phyloP scores from a whole-genome alignment of 1,140 invertebrate genomes.

The Hyphantria cunea region DNA sequence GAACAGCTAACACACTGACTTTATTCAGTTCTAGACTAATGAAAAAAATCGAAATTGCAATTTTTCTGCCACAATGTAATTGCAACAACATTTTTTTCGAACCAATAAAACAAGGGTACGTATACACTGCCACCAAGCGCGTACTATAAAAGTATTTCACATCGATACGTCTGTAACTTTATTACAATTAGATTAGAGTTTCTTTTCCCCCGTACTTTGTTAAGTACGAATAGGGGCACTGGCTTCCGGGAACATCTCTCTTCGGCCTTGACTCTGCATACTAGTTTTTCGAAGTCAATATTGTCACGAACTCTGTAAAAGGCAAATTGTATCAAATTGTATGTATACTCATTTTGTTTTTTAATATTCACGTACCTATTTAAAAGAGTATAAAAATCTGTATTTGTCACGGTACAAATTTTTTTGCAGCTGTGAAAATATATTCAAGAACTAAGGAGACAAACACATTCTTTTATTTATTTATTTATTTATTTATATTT shows the following conservation, averaged over 20 bases:
- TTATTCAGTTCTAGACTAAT: neutral
- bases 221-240: slow-evolving; percentile 58
- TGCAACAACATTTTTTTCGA: neutral
- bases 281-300: slow-evolving; percentile 82
- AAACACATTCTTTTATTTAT: too few species aligned
- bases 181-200: slow-evolving; percentile 67
- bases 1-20: neutral
- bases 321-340: neutral
- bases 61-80: slow-evolving; percentile 12
- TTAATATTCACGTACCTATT: too few species aligned
- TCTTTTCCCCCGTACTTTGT: slow-evolving; percentile 69
- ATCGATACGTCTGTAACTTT: slow-evolving; percentile 28
- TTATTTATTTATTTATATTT: too few species aligned
- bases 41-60: slow-evolving; percentile 4
- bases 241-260: slow-evolving; percentile 61
- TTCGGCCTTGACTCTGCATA: slow-evolving; percentile 71
- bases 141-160: slow-evolving; percentile 36
- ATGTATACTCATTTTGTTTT: too few species aligned
- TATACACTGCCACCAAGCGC: slow-evolving; percentile 61
- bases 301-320: slow-evolving; percentile 81
- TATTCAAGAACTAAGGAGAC: too few species aligned
- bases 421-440: too few species aligned
- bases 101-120: slow-evolving; percentile 39
- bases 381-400: too few species aligned
- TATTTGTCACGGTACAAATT: too few species aligned